These are phyloP conservation scores for Jacana jacana DNA, from an alignment of 2,113 vertebrate species.

Conservation along the genomic window DNA sequence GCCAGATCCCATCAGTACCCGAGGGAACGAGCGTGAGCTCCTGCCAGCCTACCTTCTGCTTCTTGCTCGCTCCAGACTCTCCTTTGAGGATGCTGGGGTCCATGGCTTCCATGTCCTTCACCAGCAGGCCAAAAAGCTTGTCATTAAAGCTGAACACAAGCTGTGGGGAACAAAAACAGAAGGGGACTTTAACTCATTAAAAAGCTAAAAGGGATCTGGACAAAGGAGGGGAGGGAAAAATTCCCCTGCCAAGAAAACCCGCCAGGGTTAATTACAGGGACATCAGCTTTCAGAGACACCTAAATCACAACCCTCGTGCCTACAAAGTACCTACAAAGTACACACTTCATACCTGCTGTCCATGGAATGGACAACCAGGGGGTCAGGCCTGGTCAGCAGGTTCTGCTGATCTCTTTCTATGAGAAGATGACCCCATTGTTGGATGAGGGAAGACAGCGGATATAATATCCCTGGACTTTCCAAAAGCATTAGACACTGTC, in stretches of 20 bases:
- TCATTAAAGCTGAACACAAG: constrained; percentile 91
- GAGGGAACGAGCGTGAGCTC: rapidly evolving
- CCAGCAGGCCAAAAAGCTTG: constrained; percentile 86
- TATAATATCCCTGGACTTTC: too few species aligned
- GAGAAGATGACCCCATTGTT: too few species aligned
- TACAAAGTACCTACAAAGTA: too few species aligned
- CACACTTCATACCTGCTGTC: too few species aligned
- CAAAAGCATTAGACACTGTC: too few species aligned
- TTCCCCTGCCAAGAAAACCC: background rate
- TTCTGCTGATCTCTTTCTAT: too few species aligned
- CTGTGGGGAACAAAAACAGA: constrained; percentile 60
- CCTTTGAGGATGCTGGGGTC: constrained; percentile 92
- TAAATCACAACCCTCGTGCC: background rate
- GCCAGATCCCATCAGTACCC: background rate
- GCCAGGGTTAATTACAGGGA: background rate
- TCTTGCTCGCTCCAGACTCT: constrained; percentile 78
- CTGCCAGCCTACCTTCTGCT: constrained; percentile 83
- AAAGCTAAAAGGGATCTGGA: background rate
- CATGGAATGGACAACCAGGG: too few species aligned
- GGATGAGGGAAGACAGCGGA: too few species aligned
- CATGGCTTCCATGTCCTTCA: constrained; percentile 95
- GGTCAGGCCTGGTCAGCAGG: too few species aligned
- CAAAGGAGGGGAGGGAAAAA: background rate
- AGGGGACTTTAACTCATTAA: background rate
- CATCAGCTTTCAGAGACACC: background rate